Evolutionary conservation across 2,888 invertebrate species (phyloP).

Genomic region (Lepidonotus clava): DNA sequence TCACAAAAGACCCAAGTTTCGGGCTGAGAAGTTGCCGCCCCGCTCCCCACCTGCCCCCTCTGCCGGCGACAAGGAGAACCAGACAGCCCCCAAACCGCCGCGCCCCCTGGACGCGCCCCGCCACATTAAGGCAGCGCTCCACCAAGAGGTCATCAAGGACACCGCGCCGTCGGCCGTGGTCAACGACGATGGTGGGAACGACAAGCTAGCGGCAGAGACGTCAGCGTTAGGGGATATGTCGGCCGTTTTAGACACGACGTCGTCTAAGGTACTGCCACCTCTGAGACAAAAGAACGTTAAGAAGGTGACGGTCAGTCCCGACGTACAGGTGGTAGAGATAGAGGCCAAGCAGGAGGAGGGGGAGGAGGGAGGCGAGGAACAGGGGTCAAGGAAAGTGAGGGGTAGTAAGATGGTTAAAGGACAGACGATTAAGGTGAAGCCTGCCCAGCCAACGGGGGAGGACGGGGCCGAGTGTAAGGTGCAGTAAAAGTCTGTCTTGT

Average conservation of each 20-base stretch:
- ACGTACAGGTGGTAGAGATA: neutral
- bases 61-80: conserved; percentile 3
- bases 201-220: neutral
- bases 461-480: neutral
- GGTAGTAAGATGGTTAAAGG: neutral
- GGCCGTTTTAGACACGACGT: neutral
- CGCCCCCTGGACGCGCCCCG: conserved; percentile 7
- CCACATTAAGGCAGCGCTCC: conserved; percentile 14
- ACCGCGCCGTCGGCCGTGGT: neutral
- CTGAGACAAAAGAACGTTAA: neutral
- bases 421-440: neutral
- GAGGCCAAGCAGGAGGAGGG: neutral
- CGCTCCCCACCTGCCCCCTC: neutral
- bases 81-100: neutral
- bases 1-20: neutral
- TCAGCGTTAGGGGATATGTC: neutral
- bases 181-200: neutral
- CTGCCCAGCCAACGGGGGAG: neutral
- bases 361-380: neutral
- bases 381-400: neutral
- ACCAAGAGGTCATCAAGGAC: neutral
- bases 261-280: neutral
- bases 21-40: neutral
- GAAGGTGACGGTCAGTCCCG: neutral
- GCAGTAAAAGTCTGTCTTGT: neutral